Percentiles rank a stretch among this genome's conserved stretches.
phyloP scores from a whole-genome alignment of 2,797 vertebrate genomes.

The Sparidentex hasta region DNA sequence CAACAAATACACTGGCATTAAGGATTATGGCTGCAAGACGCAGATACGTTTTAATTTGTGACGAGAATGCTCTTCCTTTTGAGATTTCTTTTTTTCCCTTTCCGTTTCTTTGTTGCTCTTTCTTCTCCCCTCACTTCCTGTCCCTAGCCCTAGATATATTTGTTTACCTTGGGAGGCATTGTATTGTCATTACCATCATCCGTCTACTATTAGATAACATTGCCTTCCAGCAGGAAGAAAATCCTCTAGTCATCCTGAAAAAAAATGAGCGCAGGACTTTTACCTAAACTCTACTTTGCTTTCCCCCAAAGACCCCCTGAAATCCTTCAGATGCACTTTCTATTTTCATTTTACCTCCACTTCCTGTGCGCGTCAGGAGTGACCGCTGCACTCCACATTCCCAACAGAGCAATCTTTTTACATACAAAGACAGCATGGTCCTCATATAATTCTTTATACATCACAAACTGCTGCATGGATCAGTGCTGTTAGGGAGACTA shows the following conservation, averaged over 20 bases:
- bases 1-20: slow-evolving; percentile 67
- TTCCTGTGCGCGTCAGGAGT: neutral
- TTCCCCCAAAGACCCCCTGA: neutral
- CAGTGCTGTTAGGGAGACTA: slow-evolving; percentile 32
- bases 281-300: slow-evolving; percentile 52
- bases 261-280: slow-evolving; percentile 54
- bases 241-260: slow-evolving; percentile 57
- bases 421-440: slow-evolving; percentile 19
- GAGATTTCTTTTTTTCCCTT: slow-evolving; percentile 43
- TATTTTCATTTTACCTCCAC: slow-evolving; percentile 6
- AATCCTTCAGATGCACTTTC: slow-evolving; percentile 26
- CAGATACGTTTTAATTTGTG: slow-evolving; percentile 80
- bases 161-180: slow-evolving; percentile 77
- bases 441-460: slow-evolving; percentile 31
- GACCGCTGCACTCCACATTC: slow-evolving; percentile 3
- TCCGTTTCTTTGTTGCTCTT: slow-evolving; percentile 52
- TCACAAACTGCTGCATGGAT: slow-evolving; percentile 29
- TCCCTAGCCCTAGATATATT: slow-evolving; percentile 57
- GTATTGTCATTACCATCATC: slow-evolving; percentile 74
- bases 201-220: slow-evolving; percentile 72
- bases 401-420: neutral
- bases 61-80: slow-evolving; percentile 70
- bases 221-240: slow-evolving; percentile 58
- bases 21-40: slow-evolving; percentile 79
- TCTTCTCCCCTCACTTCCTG: slow-evolving; percentile 47